A percentile compares a stretch with the other conserved stretches of the same genome.
Conservation (phyloP, 2,113 vertebrate species). For the Thomomys bottae region DNA sequence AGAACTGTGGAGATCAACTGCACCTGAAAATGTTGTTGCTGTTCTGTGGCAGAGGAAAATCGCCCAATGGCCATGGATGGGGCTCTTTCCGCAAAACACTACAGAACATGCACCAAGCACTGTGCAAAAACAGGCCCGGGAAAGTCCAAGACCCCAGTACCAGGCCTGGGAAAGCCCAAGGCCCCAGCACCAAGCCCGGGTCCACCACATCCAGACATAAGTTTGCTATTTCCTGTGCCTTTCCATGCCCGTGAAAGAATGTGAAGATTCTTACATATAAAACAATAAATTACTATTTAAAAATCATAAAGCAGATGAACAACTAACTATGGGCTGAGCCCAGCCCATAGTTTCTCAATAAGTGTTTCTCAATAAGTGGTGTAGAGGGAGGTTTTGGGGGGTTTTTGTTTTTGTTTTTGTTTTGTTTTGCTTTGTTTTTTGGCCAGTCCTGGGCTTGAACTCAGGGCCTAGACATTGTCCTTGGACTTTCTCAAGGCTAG, state of each 20-base stretch:
- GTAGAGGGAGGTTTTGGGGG: not conserved
- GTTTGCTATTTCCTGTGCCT: not conserved
- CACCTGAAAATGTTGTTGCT: not conserved
- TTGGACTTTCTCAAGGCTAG: no score
- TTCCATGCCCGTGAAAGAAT: not conserved
- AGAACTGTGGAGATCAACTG: not conserved
- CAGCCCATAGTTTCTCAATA: accelerated
- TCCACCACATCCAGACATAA: not conserved
- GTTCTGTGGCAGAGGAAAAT: not conserved
- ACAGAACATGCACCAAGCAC: not conserved
- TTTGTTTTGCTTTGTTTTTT: no score
- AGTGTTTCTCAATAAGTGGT: not conserved
- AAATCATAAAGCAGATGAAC: not conserved
- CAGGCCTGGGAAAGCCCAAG: not conserved
- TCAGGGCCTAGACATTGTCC: no score
- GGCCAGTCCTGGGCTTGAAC: no score
- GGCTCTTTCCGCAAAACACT: not conserved
- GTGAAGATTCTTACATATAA: not conserved
- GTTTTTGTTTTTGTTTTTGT: no score
- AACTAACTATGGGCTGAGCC: not conserved
- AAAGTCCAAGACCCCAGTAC: not conserved
- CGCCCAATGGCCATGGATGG: not conserved
- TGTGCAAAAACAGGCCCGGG: not conserved
- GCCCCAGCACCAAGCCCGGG: not conserved
- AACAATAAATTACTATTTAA: not conserved